Base-by-base conservation (phyloP, 1,140 invertebrate genomes). In the Lepeophtheirus salmonis region DNA sequence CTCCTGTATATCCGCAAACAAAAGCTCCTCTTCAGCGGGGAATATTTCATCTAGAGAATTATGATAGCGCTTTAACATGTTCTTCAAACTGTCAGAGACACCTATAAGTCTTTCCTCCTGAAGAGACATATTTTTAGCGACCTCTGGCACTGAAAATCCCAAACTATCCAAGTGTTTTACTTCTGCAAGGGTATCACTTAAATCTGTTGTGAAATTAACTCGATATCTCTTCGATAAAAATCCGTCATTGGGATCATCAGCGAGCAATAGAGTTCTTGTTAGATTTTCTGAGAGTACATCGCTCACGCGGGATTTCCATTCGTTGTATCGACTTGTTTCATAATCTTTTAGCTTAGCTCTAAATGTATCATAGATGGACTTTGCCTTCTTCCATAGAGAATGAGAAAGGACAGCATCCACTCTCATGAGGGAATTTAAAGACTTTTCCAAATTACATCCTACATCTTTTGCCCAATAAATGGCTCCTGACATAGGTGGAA, bases 141-240 rank as follows among this genome's bases (percentile, higher is more conserved):
- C 68, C 10, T 76, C 68, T 0, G 83, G 82, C 23, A 90, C 68
- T 20, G 76, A 67, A 65, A 81, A 87, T 2, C 83, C 83, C 4
- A 86, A 65, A 61, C 79, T 76, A 67, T 86, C 82, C 71, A 86
- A 77, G 1, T 84, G 67, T 69, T 83, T 80, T 0, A 80, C 80
- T 70, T 88, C 85, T 4, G 78, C 77, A 63, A 89, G 81, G 1
- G 81, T 75, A 60, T 83, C 77, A 62, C 82, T 82, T 4, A 89
- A 70, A 48, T 80, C 72, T 22, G 73, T 69, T 63, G 79, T 71
- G 58, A 84, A 79, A 68, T 84, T 83, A 0, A 82, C 62, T 48
- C 26, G 12, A 61, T 62, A 63, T 12, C 50, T 23, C 13, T 21
- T 52, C 17, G 52, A 2, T 3, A 54, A 23, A 24, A 16, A 12